Conservation (phyloP, 2,797 vertebrate genomes). For the Pagetopsis macropterus region DNA sequence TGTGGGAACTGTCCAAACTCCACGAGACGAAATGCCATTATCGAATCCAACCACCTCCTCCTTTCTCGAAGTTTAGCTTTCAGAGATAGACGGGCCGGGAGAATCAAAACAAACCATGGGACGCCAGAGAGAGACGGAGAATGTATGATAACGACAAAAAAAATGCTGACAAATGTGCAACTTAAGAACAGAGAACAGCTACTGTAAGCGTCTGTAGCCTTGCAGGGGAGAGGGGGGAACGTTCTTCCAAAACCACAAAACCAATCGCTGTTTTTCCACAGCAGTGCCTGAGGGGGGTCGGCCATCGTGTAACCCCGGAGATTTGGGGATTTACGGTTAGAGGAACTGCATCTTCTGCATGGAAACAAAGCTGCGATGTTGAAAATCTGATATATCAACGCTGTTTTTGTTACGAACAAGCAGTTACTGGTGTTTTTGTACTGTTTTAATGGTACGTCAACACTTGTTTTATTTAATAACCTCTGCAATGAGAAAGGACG, state of each 20-base stretch:
- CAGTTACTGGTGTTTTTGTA: not conserved
- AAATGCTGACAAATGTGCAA: conserved; percentile 24
- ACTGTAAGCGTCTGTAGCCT: not conserved
- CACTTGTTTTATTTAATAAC: not conserved
- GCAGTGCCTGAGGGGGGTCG: not conserved
- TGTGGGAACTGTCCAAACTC: conserved; percentile 65
- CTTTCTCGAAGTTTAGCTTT: conserved; percentile 41
- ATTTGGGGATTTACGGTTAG: conserved; percentile 7
- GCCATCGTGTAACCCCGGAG: not conserved
- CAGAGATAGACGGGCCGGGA: conserved; percentile 48
- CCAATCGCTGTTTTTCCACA: conserved; percentile 19
- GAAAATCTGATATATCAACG: not conserved
- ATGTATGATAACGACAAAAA: not conserved
- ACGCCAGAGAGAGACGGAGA: conserved; percentile 17
- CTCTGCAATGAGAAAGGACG: too few species aligned
- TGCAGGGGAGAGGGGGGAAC: conserved; percentile 4
- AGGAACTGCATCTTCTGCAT: not conserved
- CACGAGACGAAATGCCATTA: conserved; percentile 61
- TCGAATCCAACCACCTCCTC: conserved; percentile 30
- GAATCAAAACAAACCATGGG: conserved; percentile 45
- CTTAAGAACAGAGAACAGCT: conserved; percentile 3
- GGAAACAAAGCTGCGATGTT: not conserved
- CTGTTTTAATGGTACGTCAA: not conserved
- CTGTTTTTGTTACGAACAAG: not conserved
- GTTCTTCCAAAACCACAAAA: conserved; percentile 40